Base-by-base conservation (phyloP, 2,888 invertebrate species). In the Bombyx huttoni region DNA sequence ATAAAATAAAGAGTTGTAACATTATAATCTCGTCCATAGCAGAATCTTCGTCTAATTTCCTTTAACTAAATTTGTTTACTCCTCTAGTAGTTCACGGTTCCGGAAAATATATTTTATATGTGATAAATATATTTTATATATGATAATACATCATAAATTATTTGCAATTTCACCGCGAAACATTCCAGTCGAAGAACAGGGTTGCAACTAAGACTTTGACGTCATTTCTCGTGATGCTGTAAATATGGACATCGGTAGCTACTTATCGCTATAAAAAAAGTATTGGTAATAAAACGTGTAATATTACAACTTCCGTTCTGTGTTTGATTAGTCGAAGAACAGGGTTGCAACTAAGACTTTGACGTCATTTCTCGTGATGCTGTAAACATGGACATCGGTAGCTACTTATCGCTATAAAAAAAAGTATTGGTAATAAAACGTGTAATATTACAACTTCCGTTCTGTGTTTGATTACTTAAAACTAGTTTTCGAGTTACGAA, bases 401-500 rank as follows among this genome's bases (percentile, higher is more conserved):
- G 7, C 6, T 12, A 12, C 1, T 40, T 10, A 40, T 40, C 3
- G 40, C 8, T 10, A 40, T 40, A 40, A 0, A 1, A 10, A 40
- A 12, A 3, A 40, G 9, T 40, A 40, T 7, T 40, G 40, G 40
- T 7, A 40, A 40, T 40, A 40, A 1, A 1, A 40, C 40, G 40
- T 40, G 12, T 40, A 40, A 40, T 40, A 40, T 40, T 40, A 40
- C 40, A 40, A 40, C 40, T 40, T 40, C 40, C 40, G 40, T 40
- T 40, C 40, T 40, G 7, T 35, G 33, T 13, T 12, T 51, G 47
- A 48, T n/a, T 34, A 33, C 47, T 34, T 48, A 49, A 48, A 52
- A 50, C 50, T 50, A 47, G 50, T 52, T 50, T 50, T 33, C 14
- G n/a, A 50, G 12, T 48, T 48, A 48, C 47, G 49, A 55, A 55